Conservation (phyloP, 2,113 vertebrate species). For the Hylia prasina region DNA sequence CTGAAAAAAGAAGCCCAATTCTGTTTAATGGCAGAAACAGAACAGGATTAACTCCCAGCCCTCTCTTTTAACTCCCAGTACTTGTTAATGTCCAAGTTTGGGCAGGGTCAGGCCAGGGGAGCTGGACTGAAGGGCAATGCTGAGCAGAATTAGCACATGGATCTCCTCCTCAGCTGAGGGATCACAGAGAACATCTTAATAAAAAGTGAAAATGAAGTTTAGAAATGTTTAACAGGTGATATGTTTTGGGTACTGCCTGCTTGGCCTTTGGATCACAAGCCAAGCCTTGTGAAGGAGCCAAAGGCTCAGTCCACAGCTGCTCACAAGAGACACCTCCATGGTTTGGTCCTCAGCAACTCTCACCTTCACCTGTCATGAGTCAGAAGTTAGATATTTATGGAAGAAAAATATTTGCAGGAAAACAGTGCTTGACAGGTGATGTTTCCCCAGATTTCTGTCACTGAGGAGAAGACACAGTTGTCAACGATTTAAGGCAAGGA, state of each 20-base stretch:
- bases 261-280: background rate
- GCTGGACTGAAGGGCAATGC: background rate
- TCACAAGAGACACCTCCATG: background rate
- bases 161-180: background rate
- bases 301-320: fast-evolving
- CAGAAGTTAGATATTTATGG: background rate
- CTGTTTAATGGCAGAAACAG: background rate
- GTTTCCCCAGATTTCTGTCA: background rate
- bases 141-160: background rate
- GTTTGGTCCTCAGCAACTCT: background rate
- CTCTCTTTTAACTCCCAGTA: background rate
- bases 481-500: background rate
- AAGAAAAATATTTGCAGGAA: background rate
- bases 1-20: background rate
- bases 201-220: background rate
- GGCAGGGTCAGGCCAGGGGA: background rate
- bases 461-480: background rate
- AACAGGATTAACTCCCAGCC: background rate
- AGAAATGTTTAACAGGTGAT: background rate
- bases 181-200: background rate
- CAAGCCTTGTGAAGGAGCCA: background rate
- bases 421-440: background rate
- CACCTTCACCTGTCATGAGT: background rate
- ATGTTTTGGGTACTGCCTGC: background rate
- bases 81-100: background rate